A percentile compares a stretch with the other conserved stretches of the same genome.
These are phyloP conservation scores for Dorcus hopei DNA, from an alignment of 2,888 invertebrate species.

Conservation along the genomic window DNA sequence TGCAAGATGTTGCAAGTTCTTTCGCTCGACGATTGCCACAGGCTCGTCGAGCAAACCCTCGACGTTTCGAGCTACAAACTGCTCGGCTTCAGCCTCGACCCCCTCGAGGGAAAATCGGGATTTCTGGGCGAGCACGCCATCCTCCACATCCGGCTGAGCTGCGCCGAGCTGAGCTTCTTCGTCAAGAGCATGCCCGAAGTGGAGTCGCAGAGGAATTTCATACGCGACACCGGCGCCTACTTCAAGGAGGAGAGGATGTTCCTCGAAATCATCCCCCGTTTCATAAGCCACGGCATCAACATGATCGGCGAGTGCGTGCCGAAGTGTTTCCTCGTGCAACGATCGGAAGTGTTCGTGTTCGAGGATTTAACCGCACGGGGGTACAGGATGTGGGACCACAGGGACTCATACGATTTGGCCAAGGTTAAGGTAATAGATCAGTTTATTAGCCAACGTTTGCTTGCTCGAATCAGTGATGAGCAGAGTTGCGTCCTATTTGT, in stretches of 20 bases:
- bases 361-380: slow-evolving; percentile 41
- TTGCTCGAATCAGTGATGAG: too few relatives aligned
- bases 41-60: not conserved
- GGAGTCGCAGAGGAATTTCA: slow-evolving; percentile 51
- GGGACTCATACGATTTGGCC: slow-evolving; percentile 23
- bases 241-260: slow-evolving; percentile 53
- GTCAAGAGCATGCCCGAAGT: slow-evolving; percentile 59
- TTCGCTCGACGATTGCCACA: not conserved
- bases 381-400: slow-evolving; percentile 28
- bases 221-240: slow-evolving; percentile 50
- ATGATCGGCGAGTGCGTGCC: slow-evolving; percentile 37
- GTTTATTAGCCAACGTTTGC: too few relatives aligned
- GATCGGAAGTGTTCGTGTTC: slow-evolving; percentile 40
- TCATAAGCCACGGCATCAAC: slow-evolving; percentile 37
- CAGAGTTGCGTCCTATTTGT: too few relatives aligned
- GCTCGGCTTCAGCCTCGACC: not conserved
- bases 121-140: slow-evolving; percentile 29
- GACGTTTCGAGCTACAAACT: not conserved
- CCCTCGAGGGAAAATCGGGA: not conserved
- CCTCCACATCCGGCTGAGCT: slow-evolving; percentile 6
- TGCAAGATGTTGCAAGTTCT: too few relatives aligned
- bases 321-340: slow-evolving; percentile 38
- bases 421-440: slow-evolving; percentile 20
- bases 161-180: slow-evolving; percentile 50
- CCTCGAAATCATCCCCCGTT: slow-evolving; percentile 45